phyloP scores from a whole-genome alignment of 2,888 invertebrate genomes.

The Lithosia quadra region DNA sequence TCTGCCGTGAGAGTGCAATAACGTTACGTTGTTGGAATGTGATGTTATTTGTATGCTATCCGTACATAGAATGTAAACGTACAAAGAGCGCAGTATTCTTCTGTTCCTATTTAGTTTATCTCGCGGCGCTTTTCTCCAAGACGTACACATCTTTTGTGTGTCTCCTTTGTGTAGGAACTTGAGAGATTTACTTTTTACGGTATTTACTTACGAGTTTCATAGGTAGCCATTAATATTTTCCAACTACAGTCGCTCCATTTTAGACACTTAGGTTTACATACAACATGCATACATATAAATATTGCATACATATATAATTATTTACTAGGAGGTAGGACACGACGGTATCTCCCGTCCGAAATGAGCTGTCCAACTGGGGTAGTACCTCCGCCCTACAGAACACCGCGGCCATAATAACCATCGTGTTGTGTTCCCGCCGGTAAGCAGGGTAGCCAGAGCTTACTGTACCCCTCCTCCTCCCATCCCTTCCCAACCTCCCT shows the following conservation, averaged over 20 bases:
- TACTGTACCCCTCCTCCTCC: no score
- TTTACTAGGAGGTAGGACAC: no score
- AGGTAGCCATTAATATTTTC: not conserved
- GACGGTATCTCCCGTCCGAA: no score
- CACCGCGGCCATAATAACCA: no score
- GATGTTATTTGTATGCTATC: constrained; percentile 17
- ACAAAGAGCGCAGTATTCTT: constrained; percentile 30
- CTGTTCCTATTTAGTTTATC: constrained; percentile 36
- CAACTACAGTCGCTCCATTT: not conserved
- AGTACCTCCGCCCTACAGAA: no score
- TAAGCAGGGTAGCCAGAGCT: no score
- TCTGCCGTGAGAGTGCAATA: not conserved
- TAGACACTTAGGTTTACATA: no score
- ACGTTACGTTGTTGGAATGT: not conserved
- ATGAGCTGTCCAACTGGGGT: no score
- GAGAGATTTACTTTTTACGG: not conserved
- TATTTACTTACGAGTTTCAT: not conserved
- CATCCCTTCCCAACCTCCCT: no score
- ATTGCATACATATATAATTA: no score
- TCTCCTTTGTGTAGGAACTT: constrained; percentile 14
- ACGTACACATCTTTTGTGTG: constrained; percentile 26
- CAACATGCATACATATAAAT: no score
- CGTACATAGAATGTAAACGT: constrained; percentile 23
- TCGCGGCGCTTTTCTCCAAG: constrained; percentile 25
- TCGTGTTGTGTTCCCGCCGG: no score